Evolutionary conservation across 2,113 vertebrate genomes (phyloP).

Genomic region (Nettapus auritus): DNA sequence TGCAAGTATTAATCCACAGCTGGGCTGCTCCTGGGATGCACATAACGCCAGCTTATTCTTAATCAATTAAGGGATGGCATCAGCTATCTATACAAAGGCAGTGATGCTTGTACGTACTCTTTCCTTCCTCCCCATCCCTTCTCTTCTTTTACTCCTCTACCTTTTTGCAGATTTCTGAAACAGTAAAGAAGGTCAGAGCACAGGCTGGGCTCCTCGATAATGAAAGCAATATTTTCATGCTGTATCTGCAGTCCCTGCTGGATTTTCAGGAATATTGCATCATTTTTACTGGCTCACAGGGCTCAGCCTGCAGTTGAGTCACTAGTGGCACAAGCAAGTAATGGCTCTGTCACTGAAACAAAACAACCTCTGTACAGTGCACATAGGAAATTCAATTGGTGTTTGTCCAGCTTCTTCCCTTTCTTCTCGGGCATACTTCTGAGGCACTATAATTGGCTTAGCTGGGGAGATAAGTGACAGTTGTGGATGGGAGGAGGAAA

Average conservation of each 20-base stretch:
- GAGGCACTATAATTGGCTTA: constrained; percentile 47
- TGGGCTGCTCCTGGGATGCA: neutral
- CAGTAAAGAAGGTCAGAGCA: neutral
- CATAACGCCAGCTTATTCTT: neutral
- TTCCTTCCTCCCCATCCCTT: neutral
- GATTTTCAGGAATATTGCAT: constrained; percentile 28
- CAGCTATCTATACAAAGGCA: neutral
- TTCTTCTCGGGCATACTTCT: constrained; percentile 10
- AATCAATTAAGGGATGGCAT: neutral
- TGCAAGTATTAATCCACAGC: neutral
- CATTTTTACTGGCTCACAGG: neutral
- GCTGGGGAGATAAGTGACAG: constrained; percentile 18
- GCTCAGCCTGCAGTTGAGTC: neutral
- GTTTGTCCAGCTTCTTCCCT: constrained; percentile 39
- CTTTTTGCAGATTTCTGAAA: neutral
- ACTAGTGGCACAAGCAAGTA: neutral
- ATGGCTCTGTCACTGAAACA: constrained; percentile 13
- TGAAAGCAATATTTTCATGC: neutral
- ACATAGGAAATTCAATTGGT: constrained; percentile 56
- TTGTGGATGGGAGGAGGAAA: constrained; percentile 19
- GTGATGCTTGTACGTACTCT: neutral
- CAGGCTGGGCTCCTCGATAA: neutral
- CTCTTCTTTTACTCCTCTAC: neutral
- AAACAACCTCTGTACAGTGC: constrained; percentile 24
- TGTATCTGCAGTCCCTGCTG: neutral